Evolutionary conservation across 1,140 invertebrate species (phyloP).

Genomic region (Drosophila repleta): DNA sequence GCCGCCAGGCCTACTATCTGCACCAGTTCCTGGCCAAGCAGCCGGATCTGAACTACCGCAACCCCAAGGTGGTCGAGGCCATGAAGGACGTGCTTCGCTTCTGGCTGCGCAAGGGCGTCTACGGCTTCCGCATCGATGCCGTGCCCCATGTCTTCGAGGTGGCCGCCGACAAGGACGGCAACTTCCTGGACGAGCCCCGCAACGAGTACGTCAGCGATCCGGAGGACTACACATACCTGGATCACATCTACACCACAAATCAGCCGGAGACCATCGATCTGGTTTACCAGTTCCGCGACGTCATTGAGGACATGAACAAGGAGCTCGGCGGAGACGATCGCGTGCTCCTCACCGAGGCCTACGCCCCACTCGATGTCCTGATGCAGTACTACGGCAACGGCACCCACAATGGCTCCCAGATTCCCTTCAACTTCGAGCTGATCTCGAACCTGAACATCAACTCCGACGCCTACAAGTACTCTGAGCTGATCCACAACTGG

Average conservation of each 20-base stretch:
- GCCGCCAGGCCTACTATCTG: constrained; percentile 89
- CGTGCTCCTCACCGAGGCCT: constrained; percentile 90
- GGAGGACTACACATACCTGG: constrained; percentile 85
- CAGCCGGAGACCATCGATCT: constrained; percentile 86
- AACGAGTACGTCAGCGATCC: constrained; percentile 70
- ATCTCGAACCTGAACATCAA: constrained; percentile 84
- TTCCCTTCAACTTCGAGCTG: constrained; percentile 89
- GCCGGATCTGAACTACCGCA: constrained; percentile 91
- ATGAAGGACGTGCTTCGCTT: constrained; percentile 88
- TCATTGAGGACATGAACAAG: constrained; percentile 85
- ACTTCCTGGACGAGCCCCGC: constrained; percentile 86
- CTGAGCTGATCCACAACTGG: constrained; percentile 86
- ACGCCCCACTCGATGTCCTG: constrained; percentile 85
- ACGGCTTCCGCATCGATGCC: constrained; percentile 91
- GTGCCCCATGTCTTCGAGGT: constrained; percentile 86
- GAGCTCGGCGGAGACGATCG: constrained; percentile 83
- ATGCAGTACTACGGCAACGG: constrained; percentile 88
- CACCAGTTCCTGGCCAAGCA: constrained; percentile 89
- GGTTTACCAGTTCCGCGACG: constrained; percentile 85
- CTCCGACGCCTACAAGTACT: constrained; percentile 86
- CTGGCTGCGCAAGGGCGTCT: constrained; percentile 90
- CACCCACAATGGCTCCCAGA: constrained; percentile 85
- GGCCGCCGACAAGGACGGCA: constrained; percentile 85
- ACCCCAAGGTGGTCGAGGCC: constrained; percentile 86
- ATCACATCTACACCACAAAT: constrained; percentile 88